phyloP scores from a whole-genome alignment of 2,797 vertebrate species.

The Scleropages formosus region DNA sequence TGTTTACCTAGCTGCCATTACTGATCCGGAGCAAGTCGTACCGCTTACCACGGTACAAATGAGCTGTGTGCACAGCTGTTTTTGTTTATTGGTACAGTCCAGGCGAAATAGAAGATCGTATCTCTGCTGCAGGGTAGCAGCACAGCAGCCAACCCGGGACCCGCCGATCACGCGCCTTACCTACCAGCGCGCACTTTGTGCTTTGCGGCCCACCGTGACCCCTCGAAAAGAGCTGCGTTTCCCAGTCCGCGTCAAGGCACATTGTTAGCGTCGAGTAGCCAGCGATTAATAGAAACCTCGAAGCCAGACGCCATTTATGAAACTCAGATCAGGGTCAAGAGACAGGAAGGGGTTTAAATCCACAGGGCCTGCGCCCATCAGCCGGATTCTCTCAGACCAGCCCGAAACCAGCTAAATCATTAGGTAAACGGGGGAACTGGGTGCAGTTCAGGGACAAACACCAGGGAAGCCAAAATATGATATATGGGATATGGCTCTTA shows the following conservation, averaged over 20 bases:
- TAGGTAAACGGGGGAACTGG: too few relatives aligned
- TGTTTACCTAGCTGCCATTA: constrained; percentile 43
- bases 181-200: not conserved
- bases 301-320: too few relatives aligned
- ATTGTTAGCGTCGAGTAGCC: not conserved
- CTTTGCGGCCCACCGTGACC: too few relatives aligned
- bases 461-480: too few relatives aligned
- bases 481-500: too few relatives aligned
- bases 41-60: constrained; percentile 17
- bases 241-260: not conserved
- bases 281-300: too few relatives aligned
- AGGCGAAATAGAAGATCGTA: not conserved
- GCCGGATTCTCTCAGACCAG: too few relatives aligned
- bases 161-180: not conserved
- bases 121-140: not conserved
- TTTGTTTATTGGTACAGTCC: constrained; percentile 47
- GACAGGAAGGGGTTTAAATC: too few relatives aligned
- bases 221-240: not conserved
- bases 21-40: constrained; percentile 35
- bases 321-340: too few relatives aligned
- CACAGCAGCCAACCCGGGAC: not conserved
- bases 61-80: constrained; percentile 51
- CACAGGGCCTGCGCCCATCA: too few relatives aligned
- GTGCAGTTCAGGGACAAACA: too few relatives aligned
- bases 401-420: too few relatives aligned